phyloP scores from a whole-genome alignment of 2,797 vertebrate species.

The Delichon dasypus region DNA sequence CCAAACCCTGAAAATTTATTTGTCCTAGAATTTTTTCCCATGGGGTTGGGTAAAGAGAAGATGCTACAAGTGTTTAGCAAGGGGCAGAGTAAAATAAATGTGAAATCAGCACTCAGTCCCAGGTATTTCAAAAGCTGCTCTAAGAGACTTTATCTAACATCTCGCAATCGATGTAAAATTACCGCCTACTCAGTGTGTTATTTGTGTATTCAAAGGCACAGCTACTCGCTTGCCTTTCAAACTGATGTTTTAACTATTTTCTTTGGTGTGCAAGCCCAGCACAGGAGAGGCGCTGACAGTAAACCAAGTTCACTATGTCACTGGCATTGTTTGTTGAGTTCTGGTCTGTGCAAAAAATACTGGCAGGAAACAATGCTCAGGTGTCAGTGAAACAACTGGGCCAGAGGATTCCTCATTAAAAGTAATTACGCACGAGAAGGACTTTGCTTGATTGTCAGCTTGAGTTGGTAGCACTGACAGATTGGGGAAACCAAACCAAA shows the following conservation, averaged over 20 bases:
- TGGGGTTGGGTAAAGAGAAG: background rate
- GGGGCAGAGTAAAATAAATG: background rate
- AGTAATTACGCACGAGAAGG: slow-evolving; percentile 5
- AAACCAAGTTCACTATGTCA: background rate
- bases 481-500: background rate
- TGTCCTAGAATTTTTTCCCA: background rate
- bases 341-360: background rate
- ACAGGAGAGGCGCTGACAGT: background rate
- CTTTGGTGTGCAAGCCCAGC: background rate
- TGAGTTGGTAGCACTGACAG: background rate
- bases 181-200: background rate
- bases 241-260: background rate
- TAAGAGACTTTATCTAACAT: slow-evolving; percentile 8
- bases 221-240: slow-evolving; percentile 1
- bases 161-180: background rate
- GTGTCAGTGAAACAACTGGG: background rate
- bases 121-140: background rate
- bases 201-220: slow-evolving; percentile 36
- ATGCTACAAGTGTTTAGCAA: background rate
- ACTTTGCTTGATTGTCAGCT: background rate
- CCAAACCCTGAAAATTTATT: background rate
- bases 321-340: background rate
- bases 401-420: background rate
- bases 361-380: background rate
- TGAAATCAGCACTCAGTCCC: background rate